A percentile compares a stretch with the other conserved stretches of the same genome.
These are phyloP conservation scores for Oscheius sp. DNA, from an alignment of 1,140 invertebrate genomes.

Conservation along the genomic window DNA sequence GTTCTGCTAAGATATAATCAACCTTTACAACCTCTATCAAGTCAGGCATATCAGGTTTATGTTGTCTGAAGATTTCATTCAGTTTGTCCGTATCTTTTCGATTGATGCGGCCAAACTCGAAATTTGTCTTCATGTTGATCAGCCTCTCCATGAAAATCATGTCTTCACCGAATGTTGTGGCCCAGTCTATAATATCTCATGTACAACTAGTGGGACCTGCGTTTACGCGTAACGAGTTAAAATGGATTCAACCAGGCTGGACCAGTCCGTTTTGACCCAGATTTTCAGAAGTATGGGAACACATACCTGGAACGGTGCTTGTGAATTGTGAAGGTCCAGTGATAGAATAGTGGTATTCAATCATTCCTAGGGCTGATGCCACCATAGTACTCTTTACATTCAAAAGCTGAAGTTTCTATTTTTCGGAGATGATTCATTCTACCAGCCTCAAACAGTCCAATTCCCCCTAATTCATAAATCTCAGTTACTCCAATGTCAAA, in stretches of 20 bases:
- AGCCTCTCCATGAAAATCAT: background rate
- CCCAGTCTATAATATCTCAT: background rate
- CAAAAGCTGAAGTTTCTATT: too few species aligned
- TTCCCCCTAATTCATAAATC: background rate
- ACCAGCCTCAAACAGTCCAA: background rate
- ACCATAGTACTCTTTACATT: background rate
- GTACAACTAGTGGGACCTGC: background rate
- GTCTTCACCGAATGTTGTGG: background rate
- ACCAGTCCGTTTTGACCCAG: too few species aligned
- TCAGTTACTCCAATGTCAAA: background rate
- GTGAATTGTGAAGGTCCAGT: background rate
- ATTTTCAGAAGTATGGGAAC: too few species aligned
- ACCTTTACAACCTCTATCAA: background rate
- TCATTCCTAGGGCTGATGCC: background rate
- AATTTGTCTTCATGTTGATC: background rate
- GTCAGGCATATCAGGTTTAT: background rate
- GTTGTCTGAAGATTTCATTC: background rate
- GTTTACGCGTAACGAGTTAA: too few species aligned
- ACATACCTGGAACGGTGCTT: background rate
- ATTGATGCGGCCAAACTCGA: background rate
- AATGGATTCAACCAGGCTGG: too few species aligned
- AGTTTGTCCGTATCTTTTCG: background rate
- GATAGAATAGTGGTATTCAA: background rate
- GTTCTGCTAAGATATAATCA: background rate
- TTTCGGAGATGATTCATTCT: too few species aligned